Conservation (phyloP, 1,140 invertebrate species). For the Luehdorfia chinensis region DNA sequence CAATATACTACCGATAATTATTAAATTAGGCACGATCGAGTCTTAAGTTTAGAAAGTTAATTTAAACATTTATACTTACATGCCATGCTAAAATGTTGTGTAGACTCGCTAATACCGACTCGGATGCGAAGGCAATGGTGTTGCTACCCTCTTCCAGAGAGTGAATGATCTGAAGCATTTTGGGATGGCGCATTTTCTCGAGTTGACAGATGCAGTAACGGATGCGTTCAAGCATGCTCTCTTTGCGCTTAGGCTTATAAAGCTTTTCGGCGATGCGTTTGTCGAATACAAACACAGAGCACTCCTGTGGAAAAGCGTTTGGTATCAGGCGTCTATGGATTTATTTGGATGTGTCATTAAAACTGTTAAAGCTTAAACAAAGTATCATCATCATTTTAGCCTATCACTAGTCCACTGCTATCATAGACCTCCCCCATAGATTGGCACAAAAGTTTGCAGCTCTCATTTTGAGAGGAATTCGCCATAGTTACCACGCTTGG, state of each 20-base stretch:
- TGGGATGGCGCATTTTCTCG: slow-evolving; percentile 92
- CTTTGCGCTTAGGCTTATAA: slow-evolving; percentile 94
- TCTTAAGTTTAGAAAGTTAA: too few relatives aligned
- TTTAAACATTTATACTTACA: slow-evolving; percentile 76
- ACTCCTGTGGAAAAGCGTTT: slow-evolving; percentile 90
- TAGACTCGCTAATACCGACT: slow-evolving; percentile 91
- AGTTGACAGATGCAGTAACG: slow-evolving; percentile 88
- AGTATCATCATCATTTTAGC: too few relatives aligned
- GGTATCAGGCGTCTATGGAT: too few relatives aligned
- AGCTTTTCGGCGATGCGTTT: slow-evolving; percentile 95
- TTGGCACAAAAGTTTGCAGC: too few relatives aligned
- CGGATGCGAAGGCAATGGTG: slow-evolving; percentile 94
- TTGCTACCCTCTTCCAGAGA: slow-evolving; percentile 88
- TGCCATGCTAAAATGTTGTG: slow-evolving; percentile 91
- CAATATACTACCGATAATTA: too few relatives aligned
- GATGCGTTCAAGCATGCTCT: slow-evolving; percentile 94
- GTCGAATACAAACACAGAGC: slow-evolving; percentile 96
- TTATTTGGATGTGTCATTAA: too few relatives aligned
- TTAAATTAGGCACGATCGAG: too few relatives aligned
- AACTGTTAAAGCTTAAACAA: too few relatives aligned
- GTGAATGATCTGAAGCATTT: slow-evolving; percentile 86
- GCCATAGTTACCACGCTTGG: too few relatives aligned
- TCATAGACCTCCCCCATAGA: too few relatives aligned
- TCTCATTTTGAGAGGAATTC: too few relatives aligned
- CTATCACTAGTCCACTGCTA: too few relatives aligned